phyloP scores from a whole-genome alignment of 1,140 invertebrate genomes.

The Drosophila erecta region DNA sequence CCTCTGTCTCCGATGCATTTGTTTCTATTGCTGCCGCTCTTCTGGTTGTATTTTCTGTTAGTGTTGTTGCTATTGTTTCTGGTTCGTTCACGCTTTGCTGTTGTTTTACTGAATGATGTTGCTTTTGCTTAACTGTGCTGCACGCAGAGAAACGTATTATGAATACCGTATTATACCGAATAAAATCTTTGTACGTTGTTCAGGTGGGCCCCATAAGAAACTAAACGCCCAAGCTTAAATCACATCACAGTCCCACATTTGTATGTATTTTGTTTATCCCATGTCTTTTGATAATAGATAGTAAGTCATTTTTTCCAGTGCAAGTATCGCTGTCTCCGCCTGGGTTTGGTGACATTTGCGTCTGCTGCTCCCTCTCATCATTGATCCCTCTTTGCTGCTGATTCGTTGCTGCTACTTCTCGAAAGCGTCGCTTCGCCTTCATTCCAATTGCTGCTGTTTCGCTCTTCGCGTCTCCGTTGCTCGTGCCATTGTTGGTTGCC shows the following conservation, averaged over 20 bases:
- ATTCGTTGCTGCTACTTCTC: conserved; percentile 35
- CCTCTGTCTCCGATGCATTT: conserved; percentile 16
- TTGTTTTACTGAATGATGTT: background rate
- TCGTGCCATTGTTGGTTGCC: conserved; percentile 27
- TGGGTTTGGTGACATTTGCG: conserved; percentile 67
- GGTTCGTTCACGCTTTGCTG: background rate
- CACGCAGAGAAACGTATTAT: too few species aligned
- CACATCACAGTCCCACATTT: too few species aligned
- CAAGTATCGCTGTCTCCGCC: conserved; percentile 42
- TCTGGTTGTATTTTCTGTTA: background rate
- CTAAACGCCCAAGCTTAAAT: too few species aligned
- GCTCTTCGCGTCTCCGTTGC: conserved; percentile 39
- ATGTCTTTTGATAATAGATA: too few species aligned
- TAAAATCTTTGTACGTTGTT: too few species aligned
- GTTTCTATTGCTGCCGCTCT: conserved; percentile 30
- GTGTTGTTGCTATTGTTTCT: background rate
- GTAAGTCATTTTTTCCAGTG: background rate
- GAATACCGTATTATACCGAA: too few species aligned
- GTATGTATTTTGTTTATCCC: too few species aligned
- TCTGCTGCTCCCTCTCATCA: conserved; percentile 57
- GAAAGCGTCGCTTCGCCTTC: conserved; percentile 28
- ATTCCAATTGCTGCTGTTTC: conserved; percentile 63
- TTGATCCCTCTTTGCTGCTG: conserved; percentile 66
- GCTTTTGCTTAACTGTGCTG: background rate
- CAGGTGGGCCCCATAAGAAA: too few species aligned